phyloP scores from a whole-genome alignment of 2,113 vertebrate genomes.

The Aphyosemion australe region DNA sequence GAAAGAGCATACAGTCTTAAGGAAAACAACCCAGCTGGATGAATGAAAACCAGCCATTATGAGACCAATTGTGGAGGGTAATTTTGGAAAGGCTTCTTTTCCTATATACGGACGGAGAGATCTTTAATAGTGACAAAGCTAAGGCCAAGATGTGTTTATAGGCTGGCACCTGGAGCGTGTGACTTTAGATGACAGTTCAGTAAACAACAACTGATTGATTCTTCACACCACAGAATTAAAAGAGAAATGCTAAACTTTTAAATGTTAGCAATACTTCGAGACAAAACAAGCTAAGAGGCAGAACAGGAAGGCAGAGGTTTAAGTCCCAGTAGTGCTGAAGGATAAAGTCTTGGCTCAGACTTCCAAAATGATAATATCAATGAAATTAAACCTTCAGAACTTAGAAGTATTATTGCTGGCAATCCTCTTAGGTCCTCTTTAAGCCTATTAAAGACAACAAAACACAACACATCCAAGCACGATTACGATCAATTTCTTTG shows the following conservation, averaged over 20 bases:
- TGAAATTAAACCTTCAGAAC: slow-evolving; percentile 69
- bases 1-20: slow-evolving; percentile 49
- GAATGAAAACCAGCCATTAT: slow-evolving; percentile 54
- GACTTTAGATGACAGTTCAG: not conserved
- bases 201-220: slow-evolving; percentile 1
- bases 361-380: slow-evolving; percentile 65
- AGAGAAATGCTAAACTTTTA: slow-evolving; percentile 24
- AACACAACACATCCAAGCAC: slow-evolving; percentile 23
- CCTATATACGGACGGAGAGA: slow-evolving; percentile 14
- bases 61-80: slow-evolving; percentile 12
- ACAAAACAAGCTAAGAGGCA: slow-evolving; percentile 2
- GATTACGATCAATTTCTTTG: slow-evolving; percentile 12
- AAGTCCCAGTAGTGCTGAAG: slow-evolving; percentile 30
- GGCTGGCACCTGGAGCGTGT: not conserved
- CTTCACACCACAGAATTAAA: slow-evolving; percentile 4
- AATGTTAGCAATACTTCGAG: slow-evolving; percentile 13
- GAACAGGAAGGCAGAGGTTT: slow-evolving; percentile 24
- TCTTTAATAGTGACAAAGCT: slow-evolving; percentile 42
- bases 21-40: slow-evolving; percentile 50
- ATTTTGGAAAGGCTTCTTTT: slow-evolving; percentile 37
- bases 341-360: slow-evolving; percentile 49
- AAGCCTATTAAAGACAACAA: slow-evolving; percentile 48
- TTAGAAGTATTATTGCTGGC: slow-evolving; percentile 39
- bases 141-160: slow-evolving; percentile 13
- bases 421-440: slow-evolving; percentile 45